Evolutionary conservation across 2,797 vertebrate genomes (phyloP), one percentile per base, ranked within the genome.

Genomic region (Pterois miles): DNA sequence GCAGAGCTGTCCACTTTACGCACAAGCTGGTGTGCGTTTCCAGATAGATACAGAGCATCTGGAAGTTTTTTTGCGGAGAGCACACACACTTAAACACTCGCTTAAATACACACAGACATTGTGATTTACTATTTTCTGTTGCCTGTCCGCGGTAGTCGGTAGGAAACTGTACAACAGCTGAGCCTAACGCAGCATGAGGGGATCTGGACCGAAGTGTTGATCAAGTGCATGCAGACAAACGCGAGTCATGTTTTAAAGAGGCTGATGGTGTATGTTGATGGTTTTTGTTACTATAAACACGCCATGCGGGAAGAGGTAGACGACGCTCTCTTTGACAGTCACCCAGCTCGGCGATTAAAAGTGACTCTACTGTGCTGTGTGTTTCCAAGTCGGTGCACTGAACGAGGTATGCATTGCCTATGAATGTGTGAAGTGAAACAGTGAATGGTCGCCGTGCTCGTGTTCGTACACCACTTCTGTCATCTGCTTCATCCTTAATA

Each of bases 1-100:
- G 60, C 69, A 36, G 27, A 56, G 71, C 86, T 73, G 73, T 14
- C 34, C 82, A 69, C 75, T 82, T 63, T 76, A 82, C 90, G 76
- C 83, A 67, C 80, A 50, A 34, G 66, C 84, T 74, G 78, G 29
- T 69, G 77, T 76, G 79, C 81, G 82, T 86, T 74, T 84, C 38
- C 60, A 59, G 5, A 29, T 58, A 27, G 56, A 76, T 23, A 25
- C 46, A n/a, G 67, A 33, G 69, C 65, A 65, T 60, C 56, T 38
- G 57, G 76, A 92, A 92, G 88, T 92, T 92, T 88, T 75, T 76
- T 33, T 23, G 4, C 34, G 14, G 29, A 12, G 25, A 12, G 13
- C 50, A 31, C 64, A 40, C 71, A 60, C 16, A 8, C n/a, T 10
- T 38, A 3, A 5, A 43, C 58, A 34, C 67, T 10, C 34, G 6